phyloP scores from a whole-genome alignment of 2,888 invertebrate genomes.

The Pyrrhosoma nymphula region DNA sequence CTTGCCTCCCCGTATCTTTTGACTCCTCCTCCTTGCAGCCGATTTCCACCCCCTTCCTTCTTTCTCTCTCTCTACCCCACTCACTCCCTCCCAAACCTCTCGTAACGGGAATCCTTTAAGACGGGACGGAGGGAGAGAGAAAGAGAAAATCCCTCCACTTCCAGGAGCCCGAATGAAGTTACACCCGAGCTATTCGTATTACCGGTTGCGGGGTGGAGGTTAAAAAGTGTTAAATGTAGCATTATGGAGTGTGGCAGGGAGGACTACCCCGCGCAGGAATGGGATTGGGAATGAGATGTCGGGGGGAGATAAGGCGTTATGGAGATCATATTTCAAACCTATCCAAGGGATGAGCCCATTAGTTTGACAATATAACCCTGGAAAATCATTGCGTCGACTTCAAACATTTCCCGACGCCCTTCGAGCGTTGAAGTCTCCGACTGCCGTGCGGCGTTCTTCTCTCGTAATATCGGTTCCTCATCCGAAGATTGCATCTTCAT shows the following conservation, averaged over 20 bases:
- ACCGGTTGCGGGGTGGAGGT: constrained; percentile 42
- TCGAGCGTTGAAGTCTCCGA: constrained; percentile 49
- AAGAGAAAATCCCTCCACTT: not conserved
- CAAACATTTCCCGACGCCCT: not conserved
- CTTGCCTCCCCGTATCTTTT: not conserved
- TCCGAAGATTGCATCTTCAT: not conserved
- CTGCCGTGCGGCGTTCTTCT: not conserved
- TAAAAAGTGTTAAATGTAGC: constrained; percentile 3
- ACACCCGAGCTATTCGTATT: constrained; percentile 45
- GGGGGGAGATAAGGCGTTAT: not conserved
- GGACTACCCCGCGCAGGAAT: not conserved
- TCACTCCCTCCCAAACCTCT: not conserved
- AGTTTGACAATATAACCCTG: constrained; percentile 3
- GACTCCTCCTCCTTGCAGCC: not conserved
- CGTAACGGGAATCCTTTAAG: constrained; percentile 46
- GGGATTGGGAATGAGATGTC: constrained; percentile 20
- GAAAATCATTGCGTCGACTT: not conserved
- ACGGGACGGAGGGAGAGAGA: not conserved
- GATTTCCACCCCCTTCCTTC: not conserved
- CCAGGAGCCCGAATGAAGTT: constrained; percentile 50
- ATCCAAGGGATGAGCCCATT: constrained; percentile 6
- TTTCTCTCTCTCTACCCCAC: not conserved
- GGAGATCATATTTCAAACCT: constrained; percentile 42
- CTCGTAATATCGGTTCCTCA: not conserved
- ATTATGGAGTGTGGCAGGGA: not conserved